Conservation (phyloP, 2,113 vertebrate genomes). For the Halichoeres trimaculatus region DNA sequence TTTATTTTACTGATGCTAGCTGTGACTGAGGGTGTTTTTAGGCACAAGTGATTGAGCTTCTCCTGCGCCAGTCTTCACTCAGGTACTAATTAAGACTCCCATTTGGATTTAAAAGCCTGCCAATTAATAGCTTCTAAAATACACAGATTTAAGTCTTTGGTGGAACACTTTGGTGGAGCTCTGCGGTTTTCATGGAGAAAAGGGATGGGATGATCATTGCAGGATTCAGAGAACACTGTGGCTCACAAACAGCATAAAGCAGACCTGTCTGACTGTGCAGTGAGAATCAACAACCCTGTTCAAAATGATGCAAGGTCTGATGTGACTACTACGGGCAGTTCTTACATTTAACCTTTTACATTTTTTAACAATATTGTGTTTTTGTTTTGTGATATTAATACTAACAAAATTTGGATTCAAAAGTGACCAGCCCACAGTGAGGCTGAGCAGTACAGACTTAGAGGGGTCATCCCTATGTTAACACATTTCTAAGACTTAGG, state of each 20-base stretch:
- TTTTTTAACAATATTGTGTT: too few relatives aligned
- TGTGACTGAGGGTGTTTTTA: slow-evolving; percentile 18
- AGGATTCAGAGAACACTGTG: background rate
- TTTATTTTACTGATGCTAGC: slow-evolving; percentile 21
- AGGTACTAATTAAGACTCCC: slow-evolving; percentile 37
- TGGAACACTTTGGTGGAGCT: slow-evolving; percentile 11
- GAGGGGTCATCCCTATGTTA: too few relatives aligned
- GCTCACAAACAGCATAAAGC: background rate
- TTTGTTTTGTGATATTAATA: too few relatives aligned
- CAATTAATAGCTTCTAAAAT: slow-evolving; percentile 49
- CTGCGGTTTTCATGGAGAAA: slow-evolving; percentile 18
- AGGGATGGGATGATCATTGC: slow-evolving; percentile 9
- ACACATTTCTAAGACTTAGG: too few relatives aligned
- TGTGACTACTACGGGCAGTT: background rate
- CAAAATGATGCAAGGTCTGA: background rate
- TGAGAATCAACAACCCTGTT: background rate
- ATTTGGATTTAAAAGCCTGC: slow-evolving; percentile 37
- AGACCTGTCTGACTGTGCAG: background rate
- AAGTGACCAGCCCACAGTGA: too few relatives aligned
- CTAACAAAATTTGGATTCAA: too few relatives aligned
- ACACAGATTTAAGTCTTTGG: slow-evolving; percentile 31
- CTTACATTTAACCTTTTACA: background rate
- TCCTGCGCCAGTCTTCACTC: slow-evolving; percentile 11
- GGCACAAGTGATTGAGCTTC: slow-evolving; percentile 15
- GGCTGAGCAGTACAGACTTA: too few relatives aligned